Percentiles rank a stretch among this genome's conserved stretches.
These are phyloP conservation scores for Ganaspis brasiliensis DNA, from an alignment of 2,888 invertebrate species.

Conservation along the genomic window DNA sequence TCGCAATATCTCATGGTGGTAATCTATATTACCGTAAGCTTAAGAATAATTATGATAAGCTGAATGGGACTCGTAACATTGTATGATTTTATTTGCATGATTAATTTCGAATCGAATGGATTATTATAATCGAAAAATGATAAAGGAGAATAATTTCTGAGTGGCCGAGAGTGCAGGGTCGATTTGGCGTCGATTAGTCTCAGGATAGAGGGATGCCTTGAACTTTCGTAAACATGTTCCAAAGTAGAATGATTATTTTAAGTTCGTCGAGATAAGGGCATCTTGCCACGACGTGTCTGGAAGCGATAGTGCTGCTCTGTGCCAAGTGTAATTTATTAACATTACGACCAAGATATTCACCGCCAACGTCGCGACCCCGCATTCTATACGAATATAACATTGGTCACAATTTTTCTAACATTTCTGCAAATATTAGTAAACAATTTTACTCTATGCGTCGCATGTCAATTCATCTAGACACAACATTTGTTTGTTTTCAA, in stretches of 20 bases:
- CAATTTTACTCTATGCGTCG: conserved; percentile 6
- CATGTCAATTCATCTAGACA: conserved; percentile 31
- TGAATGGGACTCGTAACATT: conserved; percentile 32
- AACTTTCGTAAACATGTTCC: conserved; percentile 66
- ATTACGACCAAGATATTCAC: conserved; percentile 63
- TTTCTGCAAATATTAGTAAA: conserved; percentile 32
- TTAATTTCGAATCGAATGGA: conserved; percentile 3
- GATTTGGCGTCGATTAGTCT: conserved; percentile 75
- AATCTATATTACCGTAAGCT: conserved; percentile 32
- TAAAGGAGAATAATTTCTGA: background rate
- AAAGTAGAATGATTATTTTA: conserved; percentile 72
- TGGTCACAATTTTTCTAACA: conserved; percentile 1
- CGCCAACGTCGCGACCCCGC: conserved; percentile 60
- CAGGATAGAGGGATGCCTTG: conserved; percentile 63
- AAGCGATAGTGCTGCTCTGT: conserved; percentile 75
- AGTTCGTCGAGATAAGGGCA: conserved; percentile 76
- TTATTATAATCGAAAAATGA: conserved; percentile 7
- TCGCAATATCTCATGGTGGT: conserved; percentile 29
- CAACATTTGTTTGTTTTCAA: conserved; percentile 7
- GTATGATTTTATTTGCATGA: background rate
- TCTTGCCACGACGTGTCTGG: conserved; percentile 76
- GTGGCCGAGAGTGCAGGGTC: conserved; percentile 30
- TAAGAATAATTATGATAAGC: conserved; percentile 31
- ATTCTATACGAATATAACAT: conserved; percentile 47
- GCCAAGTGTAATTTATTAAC: conserved; percentile 76